These are phyloP conservation scores for Sardinella longiceps DNA, from an alignment of 2,797 vertebrate genomes.

Conservation along the genomic window DNA sequence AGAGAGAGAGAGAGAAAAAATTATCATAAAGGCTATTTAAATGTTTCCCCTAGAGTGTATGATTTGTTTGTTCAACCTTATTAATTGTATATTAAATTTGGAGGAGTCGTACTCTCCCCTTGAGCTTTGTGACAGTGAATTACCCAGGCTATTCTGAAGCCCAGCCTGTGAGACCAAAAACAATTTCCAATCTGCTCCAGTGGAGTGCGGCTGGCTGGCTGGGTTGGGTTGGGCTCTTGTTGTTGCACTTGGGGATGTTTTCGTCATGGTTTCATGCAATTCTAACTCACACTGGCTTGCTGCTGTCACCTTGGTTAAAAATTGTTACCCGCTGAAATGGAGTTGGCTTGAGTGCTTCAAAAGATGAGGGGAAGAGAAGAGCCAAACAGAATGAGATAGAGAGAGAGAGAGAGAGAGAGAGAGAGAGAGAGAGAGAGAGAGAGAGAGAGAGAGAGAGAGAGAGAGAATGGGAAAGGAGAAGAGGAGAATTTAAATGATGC, in stretches of 20 bases:
- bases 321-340: background rate
- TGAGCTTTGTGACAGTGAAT: background rate
- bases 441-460: background rate
- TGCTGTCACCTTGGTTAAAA: background rate
- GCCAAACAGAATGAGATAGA: background rate
- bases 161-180: background rate
- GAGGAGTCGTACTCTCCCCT: background rate
- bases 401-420: background rate
- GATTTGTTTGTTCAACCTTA: slow-evolving; percentile 15
- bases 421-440: background rate
- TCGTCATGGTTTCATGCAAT: background rate
- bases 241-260: background rate
- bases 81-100: background rate
- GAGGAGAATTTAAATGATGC: background rate
- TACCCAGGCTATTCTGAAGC: background rate
- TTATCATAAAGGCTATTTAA: background rate
- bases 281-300: background rate
- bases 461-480: background rate
- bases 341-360: background rate
- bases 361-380: background rate
- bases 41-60: background rate
- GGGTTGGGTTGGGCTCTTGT: background rate
- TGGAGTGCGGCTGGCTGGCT: background rate
- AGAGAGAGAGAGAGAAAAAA: background rate
- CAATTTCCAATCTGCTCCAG: background rate